These are phyloP conservation scores for Mactromeris polynyma DNA, from an alignment of 2,888 invertebrate species.

Conservation along the genomic window DNA sequence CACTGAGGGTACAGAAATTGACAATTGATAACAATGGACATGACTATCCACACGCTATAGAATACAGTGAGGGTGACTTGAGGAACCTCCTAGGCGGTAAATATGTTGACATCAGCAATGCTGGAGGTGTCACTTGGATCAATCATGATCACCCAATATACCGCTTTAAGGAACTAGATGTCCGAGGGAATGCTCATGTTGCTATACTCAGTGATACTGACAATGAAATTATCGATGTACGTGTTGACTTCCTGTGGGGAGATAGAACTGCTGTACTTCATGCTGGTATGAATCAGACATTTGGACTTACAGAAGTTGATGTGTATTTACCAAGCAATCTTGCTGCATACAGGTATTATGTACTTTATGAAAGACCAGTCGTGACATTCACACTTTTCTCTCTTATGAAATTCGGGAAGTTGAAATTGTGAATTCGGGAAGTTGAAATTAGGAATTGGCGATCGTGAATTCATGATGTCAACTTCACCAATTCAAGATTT, in stretches of 20 bases:
- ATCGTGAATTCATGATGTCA: no score
- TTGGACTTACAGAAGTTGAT: constrained; percentile 73
- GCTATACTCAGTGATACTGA: constrained; percentile 77
- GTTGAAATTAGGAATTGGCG: no score
- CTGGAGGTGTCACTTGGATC: constrained; percentile 81
- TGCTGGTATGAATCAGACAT: constrained; percentile 73
- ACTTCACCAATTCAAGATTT: no score
- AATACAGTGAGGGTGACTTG: constrained; percentile 56
- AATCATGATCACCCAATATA: constrained; percentile 64
- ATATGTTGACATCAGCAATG: constrained; percentile 70
- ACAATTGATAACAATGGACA: constrained; percentile 75
- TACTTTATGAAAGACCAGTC: not conserved
- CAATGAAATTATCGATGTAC: constrained; percentile 55
- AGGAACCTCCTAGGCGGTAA: constrained; percentile 74
- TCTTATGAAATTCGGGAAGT: no score
- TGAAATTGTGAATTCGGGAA: no score
- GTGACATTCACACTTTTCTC: not conserved
- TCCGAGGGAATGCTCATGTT: constrained; percentile 79
- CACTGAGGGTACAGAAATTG: constrained; percentile 61
- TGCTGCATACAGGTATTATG: constrained; percentile 78
- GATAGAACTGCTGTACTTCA: constrained; percentile 79
- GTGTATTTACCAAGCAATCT: constrained; percentile 78
- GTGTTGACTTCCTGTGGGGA: constrained; percentile 69
- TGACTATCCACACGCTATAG: constrained; percentile 70
- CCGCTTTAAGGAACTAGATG: constrained; percentile 70